Evolutionary conservation across 2,113 vertebrate genomes (phyloP).

Genomic region (Cyprinus carpio): DNA sequence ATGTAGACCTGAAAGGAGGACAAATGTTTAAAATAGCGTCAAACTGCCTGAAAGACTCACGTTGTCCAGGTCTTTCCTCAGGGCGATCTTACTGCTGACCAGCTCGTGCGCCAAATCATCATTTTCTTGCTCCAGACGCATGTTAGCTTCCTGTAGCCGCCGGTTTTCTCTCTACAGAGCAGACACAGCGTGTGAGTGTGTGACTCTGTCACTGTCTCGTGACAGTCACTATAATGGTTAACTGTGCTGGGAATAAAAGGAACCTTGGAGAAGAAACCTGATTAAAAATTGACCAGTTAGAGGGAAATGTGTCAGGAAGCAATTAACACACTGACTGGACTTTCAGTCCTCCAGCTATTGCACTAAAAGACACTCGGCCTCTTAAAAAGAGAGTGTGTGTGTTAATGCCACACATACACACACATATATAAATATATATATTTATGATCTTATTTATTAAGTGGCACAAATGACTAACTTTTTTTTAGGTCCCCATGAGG

Average conservation of each 20-base stretch:
- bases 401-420: neutral
- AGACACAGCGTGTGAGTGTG: constrained; percentile 12
- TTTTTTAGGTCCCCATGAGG: too few species aligned
- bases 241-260: constrained; percentile 44
- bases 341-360: neutral
- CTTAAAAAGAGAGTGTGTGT: neutral
- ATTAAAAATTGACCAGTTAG: constrained; percentile 51
- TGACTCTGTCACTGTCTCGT: constrained; percentile 41
- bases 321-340: constrained; percentile 24
- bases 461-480: neutral
- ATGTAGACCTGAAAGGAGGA: neutral
- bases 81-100: constrained; percentile 98
- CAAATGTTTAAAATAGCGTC: neutral
- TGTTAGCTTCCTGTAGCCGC: constrained; percentile 95
- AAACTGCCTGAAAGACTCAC: constrained; percentile 74
- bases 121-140: constrained; percentile 98
- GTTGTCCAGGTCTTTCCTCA: constrained; percentile 94
- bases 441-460: neutral
- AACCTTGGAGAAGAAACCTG: constrained; percentile 49
- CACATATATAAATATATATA: too few species aligned
- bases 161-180: constrained; percentile 87
- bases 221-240: constrained; percentile 55
- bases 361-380: neutral
- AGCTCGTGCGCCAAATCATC: constrained; percentile 97
- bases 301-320: constrained; percentile 21